Percentiles rank a stretch among this genome's conserved stretches.
phyloP scores from a whole-genome alignment of 2,113 vertebrate genomes.

The Semicossyphus pulcher region DNA sequence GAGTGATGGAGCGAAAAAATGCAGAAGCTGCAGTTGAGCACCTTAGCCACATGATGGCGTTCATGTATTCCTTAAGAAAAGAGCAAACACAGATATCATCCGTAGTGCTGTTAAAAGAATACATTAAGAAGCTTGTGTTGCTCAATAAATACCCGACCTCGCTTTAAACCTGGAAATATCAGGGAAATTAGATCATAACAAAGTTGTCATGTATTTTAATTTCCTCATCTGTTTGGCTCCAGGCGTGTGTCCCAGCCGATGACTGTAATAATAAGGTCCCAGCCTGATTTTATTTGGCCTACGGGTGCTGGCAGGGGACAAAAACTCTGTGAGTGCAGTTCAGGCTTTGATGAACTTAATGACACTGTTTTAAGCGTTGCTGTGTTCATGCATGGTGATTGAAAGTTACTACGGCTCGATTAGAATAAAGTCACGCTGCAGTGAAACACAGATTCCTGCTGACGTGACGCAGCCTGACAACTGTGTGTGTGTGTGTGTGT shows the following conservation, averaged over 20 bases:
- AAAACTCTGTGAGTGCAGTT: neutral
- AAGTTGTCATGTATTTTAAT: too few relatives aligned
- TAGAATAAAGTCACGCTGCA: constrained; percentile 1
- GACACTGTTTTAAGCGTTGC: neutral
- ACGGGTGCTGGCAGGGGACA: neutral
- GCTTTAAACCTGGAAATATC: too few relatives aligned
- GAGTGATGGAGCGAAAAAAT: too few relatives aligned
- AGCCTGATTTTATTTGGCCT: neutral
- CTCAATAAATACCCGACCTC: too few relatives aligned
- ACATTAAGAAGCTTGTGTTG: too few relatives aligned
- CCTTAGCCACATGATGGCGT: constrained; percentile 55
- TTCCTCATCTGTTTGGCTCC: too few relatives aligned
- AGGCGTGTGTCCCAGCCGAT: too few relatives aligned
- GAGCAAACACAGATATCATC: neutral
- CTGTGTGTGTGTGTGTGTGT: neutral
- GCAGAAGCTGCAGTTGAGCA: constrained; percentile 36
- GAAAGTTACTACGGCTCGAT: neutral
- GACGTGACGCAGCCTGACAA: constrained; percentile 10
- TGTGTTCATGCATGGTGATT: neutral
- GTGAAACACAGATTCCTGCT: neutral
- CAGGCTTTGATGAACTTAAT: neutral
- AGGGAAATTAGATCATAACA: too few relatives aligned
- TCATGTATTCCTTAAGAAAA: neutral
- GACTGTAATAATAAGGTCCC: too few relatives aligned
- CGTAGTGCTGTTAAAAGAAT: neutral